phyloP scores from a whole-genome alignment of 2,888 invertebrate genomes.

The Spisula subtruncata region DNA sequence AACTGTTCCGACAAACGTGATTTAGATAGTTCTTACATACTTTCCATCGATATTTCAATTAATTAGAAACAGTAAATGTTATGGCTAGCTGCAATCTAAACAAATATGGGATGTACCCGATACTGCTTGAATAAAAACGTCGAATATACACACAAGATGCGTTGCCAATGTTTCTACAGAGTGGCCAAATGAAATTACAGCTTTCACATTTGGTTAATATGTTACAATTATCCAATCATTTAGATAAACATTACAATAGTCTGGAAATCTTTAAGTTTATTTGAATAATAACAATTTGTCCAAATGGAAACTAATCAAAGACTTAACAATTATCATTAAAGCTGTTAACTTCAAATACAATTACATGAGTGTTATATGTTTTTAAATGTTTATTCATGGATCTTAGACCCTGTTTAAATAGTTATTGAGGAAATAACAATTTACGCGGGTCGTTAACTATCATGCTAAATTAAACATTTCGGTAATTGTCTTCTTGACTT shows the following conservation, averaged over 20 bases:
- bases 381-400: not conserved
- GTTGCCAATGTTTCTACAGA: too few species aligned
- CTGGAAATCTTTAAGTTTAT: not conserved
- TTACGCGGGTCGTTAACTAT: not conserved
- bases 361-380: constrained; percentile 1
- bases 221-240: too few species aligned
- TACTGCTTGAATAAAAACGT: too few species aligned
- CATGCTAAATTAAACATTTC: constrained; percentile 11
- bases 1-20: too few species aligned
- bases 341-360: not conserved
- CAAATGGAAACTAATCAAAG: not conserved
- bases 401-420: not conserved
- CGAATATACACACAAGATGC: too few species aligned
- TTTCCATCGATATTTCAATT: too few species aligned
- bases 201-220: too few species aligned
- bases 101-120: too few species aligned
- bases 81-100: too few species aligned
- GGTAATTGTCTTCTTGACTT: not conserved
- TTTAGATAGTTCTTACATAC: too few species aligned
- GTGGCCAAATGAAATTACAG: too few species aligned
- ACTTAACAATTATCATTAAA: not conserved
- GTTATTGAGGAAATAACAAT: not conserved
- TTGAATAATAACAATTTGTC: not conserved
- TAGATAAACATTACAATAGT: not conserved
- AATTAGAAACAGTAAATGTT: too few species aligned